phyloP scores from a whole-genome alignment of 2,113 vertebrate genomes.

The Prunella fulvescens region DNA sequence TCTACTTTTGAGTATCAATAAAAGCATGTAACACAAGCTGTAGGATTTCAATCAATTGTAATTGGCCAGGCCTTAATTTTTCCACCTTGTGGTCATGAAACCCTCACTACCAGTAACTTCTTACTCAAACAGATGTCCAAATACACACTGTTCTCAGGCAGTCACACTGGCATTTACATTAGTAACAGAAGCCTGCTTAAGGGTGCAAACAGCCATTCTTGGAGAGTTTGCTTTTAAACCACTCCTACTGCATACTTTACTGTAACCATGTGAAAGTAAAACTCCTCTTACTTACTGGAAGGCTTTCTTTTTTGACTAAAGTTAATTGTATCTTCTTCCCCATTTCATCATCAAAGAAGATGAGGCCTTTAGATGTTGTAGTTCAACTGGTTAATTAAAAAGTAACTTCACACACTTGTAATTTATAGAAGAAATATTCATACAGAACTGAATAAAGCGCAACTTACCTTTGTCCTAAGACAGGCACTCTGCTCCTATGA shows the following conservation, averaged over 20 bases:
- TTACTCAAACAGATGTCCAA: not conserved
- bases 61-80: not conserved
- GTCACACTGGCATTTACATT: not conserved
- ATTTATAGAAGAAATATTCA: not conserved
- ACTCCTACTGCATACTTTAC: not conserved
- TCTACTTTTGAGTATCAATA: slow-evolving; percentile 38
- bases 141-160: not conserved
- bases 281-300: not conserved
- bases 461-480: slow-evolving; percentile 31
- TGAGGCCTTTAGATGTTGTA: not conserved
- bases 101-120: not conserved
- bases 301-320: slow-evolving; percentile 2
- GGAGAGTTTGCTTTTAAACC: not conserved
- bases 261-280: not conserved
- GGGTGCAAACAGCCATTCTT: not conserved
- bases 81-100: not conserved
- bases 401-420: not conserved
- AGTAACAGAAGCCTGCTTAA: not conserved
- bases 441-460: not conserved
- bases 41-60: not conserved
- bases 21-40: not conserved
- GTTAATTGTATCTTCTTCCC: not conserved
- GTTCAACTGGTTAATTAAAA: not conserved
- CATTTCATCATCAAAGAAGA: not conserved
- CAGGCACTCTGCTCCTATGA: slow-evolving; percentile 20